phyloP scores from a whole-genome alignment of 1,140 invertebrate genomes.

The Brachionus plicatilis region DNA sequence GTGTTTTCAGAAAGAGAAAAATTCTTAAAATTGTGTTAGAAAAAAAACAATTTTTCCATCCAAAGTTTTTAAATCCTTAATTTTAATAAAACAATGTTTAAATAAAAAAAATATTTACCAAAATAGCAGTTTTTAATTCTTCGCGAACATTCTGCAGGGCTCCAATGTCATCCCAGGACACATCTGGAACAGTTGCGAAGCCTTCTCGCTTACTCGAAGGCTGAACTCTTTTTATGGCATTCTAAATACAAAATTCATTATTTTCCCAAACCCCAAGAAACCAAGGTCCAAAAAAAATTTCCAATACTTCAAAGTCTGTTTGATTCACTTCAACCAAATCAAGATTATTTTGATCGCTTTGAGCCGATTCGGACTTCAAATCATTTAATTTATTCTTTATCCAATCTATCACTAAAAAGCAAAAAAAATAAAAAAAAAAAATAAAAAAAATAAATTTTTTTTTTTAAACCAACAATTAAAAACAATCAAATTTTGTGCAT shows the following conservation, averaged over 20 bases:
- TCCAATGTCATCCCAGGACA: slow-evolving; percentile 94
- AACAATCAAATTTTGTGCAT: not conserved
- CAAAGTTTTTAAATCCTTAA: too few species aligned
- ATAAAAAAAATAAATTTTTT: not conserved
- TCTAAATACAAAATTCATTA: not conserved
- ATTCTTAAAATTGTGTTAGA: too few species aligned
- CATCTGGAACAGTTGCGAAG: slow-evolving; percentile 91
- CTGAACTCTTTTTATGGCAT: slow-evolving; percentile 55
- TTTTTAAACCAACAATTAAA: not conserved
- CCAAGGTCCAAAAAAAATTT: not conserved
- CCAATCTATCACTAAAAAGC: slow-evolving; percentile 16
- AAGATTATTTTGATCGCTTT: not conserved
- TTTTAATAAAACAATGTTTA: too few species aligned
- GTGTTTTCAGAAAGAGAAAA: too few species aligned
- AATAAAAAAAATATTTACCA: slow-evolving; percentile 60
- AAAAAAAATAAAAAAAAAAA: not conserved
- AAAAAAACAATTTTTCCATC: too few species aligned
- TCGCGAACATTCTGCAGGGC: slow-evolving; percentile 78
- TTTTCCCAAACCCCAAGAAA: not conserved
- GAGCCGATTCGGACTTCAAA: not conserved
- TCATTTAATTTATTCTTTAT: not conserved
- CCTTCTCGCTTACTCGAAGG: slow-evolving; percentile 94
- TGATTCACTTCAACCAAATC: not conserved
- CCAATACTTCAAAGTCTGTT: not conserved
- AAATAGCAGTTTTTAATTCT: slow-evolving; percentile 79